Evolutionary conservation across 1,140 invertebrate species (phyloP).

Genomic region (Gonatopus flavifemur): DNA sequence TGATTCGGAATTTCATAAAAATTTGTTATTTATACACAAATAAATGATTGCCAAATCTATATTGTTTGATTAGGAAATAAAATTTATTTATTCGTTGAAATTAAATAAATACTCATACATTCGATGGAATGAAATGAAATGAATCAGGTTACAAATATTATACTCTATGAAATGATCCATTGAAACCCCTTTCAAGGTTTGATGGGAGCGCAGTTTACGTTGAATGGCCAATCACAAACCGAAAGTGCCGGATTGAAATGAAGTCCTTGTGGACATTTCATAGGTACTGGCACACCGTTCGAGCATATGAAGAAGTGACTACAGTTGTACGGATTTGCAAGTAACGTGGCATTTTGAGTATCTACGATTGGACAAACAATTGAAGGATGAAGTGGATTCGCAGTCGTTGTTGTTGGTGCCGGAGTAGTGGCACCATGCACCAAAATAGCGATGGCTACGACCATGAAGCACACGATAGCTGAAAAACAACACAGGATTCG

Average conservation of each 20-base stretch:
- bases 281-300: conserved; percentile 50
- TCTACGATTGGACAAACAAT: conserved; percentile 23
- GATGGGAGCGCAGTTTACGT: conserved; percentile 51
- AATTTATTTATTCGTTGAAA: too few relatives aligned
- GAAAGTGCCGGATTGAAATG: conserved; percentile 59
- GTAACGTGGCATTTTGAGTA: conserved; percentile 41
- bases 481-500: conserved; percentile 1
- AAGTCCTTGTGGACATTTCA: conserved; percentile 56
- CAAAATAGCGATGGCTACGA: background rate
- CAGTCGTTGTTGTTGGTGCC: background rate
- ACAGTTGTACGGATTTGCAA: conserved; percentile 59
- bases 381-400: too few relatives aligned
- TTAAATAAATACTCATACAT: too few relatives aligned
- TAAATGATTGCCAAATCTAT: too few relatives aligned
- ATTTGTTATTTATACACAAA: too few relatives aligned
- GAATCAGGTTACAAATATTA: too few relatives aligned
- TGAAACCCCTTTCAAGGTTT: background rate
- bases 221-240: conserved; percentile 61
- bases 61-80: too few relatives aligned
- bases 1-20: too few relatives aligned
- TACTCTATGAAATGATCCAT: too few relatives aligned
- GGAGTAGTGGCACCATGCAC: background rate
- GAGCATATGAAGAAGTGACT: conserved; percentile 63
- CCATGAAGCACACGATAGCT: conserved; percentile 4
- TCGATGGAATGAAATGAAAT: too few relatives aligned